Conservation (phyloP, 2,888 invertebrate genomes). For the Drosophila neotestacea region DNA sequence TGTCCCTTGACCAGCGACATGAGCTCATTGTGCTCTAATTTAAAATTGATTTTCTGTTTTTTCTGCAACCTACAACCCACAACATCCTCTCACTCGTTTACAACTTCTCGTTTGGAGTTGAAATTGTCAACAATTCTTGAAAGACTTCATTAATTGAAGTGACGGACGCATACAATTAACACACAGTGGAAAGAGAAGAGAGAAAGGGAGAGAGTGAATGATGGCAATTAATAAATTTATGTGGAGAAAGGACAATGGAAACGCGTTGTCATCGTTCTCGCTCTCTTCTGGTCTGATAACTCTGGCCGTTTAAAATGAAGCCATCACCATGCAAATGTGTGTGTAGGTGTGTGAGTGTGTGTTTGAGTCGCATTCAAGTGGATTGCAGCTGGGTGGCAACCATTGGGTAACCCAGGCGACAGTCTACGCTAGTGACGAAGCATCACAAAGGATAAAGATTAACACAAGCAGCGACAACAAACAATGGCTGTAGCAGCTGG, state of each 20-base stretch:
- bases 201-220: not conserved
- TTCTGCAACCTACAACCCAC: conserved; percentile 10
- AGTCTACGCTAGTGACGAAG: conserved; percentile 37
- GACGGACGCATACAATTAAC: conserved; percentile 36
- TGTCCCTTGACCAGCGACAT: conserved; percentile 38
- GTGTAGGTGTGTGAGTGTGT: conserved; percentile 15
- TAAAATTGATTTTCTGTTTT: conserved; percentile 68
- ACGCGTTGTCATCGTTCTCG: conserved; percentile 29
- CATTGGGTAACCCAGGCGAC: conserved; percentile 21
- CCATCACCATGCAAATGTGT: conserved; percentile 36
- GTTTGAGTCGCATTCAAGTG: conserved; percentile 28
- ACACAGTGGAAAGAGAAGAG: not conserved
- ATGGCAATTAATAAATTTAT: conserved; percentile 58
- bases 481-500: conserved; percentile 27
- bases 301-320: conserved; percentile 43
- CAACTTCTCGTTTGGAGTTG: not conserved
- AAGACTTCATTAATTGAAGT: conserved; percentile 48
- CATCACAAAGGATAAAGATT: conserved; percentile 17
- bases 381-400: conserved; percentile 18
- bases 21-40: conserved; percentile 75
- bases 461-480: conserved; percentile 13
- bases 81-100: not conserved
- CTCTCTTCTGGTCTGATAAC: conserved; percentile 9
- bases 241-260: conserved; percentile 33
- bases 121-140: conserved; percentile 15